Evolutionary conservation across 2,113 vertebrate species (phyloP).

Genomic region (Stigmatopora argus): DNA sequence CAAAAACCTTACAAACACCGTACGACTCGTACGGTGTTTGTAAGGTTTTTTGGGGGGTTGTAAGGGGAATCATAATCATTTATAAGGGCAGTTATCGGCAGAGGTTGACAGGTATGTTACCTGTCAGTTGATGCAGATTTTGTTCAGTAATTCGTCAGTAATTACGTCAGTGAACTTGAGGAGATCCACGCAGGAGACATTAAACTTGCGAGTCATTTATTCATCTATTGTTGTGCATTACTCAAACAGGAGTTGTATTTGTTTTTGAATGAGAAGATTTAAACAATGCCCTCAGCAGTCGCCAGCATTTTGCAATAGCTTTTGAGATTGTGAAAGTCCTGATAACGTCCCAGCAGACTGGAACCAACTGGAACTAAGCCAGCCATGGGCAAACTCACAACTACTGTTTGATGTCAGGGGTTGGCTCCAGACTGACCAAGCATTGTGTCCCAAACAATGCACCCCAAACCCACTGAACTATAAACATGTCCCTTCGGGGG

Average conservation of each 20-base stretch:
- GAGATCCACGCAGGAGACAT: conserved; percentile 1
- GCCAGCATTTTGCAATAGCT: conserved; percentile 23
- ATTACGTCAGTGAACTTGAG: background rate
- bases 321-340: conserved; percentile 26
- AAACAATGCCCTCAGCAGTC: conserved; percentile 28
- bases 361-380: conserved; percentile 61
- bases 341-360: conserved; percentile 63
- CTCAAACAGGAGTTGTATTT: conserved; percentile 14
- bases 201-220: background rate
- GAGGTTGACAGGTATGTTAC: too few relatives aligned
- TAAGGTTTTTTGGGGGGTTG: too few relatives aligned
- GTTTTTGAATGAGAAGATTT: conserved; percentile 7
- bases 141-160: background rate
- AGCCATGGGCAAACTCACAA: conserved; percentile 65
- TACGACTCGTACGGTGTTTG: too few relatives aligned
- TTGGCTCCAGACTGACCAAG: conserved; percentile 77
- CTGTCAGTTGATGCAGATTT: background rate
- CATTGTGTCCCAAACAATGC: conserved; percentile 80
- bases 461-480: conserved; percentile 72
- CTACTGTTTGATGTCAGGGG: conserved; percentile 67
- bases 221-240: background rate
- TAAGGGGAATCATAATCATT: too few relatives aligned
- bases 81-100: too few relatives aligned
- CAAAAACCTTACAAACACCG: too few relatives aligned
- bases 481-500: conserved; percentile 72